Percentiles rank a stretch among this genome's conserved stretches.
These are phyloP conservation scores for Hybognathus amarus DNA, from an alignment of 2,797 vertebrate genomes.

Conservation along the genomic window DNA sequence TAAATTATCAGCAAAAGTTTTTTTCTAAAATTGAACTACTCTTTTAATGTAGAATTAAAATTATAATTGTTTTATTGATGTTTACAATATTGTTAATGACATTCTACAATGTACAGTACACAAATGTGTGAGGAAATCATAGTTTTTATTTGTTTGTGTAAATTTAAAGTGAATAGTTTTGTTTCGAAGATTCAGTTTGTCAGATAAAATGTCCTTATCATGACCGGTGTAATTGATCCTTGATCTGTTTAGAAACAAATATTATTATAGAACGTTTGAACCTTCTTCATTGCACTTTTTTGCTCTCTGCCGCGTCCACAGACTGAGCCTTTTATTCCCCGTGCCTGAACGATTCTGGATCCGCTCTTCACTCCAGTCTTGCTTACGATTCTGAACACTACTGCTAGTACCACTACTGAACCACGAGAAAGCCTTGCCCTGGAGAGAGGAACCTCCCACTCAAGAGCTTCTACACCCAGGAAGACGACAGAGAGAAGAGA, in stretches of 20 bases:
- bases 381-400: slow-evolving; percentile 62
- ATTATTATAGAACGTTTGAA: not conserved
- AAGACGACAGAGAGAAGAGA: slow-evolving; percentile 46
- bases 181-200: not conserved
- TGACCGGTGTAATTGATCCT: not conserved
- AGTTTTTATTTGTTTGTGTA: not conserved
- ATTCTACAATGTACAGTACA: not conserved
- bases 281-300: not conserved
- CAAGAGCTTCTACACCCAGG: slow-evolving; percentile 47
- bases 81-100: not conserved
- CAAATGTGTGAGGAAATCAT: not conserved
- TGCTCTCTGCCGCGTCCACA: slow-evolving; percentile 42
- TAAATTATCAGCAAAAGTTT: too few relatives aligned
- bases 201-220: not conserved
- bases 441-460: slow-evolving; percentile 52
- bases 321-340: slow-evolving; percentile 58
- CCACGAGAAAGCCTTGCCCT: slow-evolving; percentile 60
- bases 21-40: too few relatives aligned
- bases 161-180: not conserved
- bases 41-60: not conserved
- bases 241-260: not conserved
- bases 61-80: not conserved
- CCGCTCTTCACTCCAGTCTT: slow-evolving; percentile 57
- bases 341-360: slow-evolving; percentile 65
- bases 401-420: slow-evolving; percentile 77